A percentile compares a stretch with the other conserved stretches of the same genome.
phyloP scores from a whole-genome alignment of 2,888 invertebrate species.

The Pristionchus entomophagus region DNA sequence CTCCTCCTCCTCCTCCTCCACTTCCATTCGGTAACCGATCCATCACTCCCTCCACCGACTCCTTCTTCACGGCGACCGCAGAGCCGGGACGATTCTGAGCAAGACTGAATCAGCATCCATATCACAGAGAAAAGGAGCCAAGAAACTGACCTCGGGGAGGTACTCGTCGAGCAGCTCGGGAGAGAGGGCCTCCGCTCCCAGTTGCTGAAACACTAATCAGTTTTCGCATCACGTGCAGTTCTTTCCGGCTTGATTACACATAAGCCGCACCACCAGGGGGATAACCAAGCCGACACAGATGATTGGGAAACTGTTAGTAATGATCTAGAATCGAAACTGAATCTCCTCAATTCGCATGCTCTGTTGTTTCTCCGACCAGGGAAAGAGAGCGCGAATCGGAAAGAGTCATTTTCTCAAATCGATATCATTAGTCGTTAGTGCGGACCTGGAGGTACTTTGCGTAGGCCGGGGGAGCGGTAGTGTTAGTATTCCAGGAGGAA shows the following conservation, averaged over 20 bases:
- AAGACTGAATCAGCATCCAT: neutral
- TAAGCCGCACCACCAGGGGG: no score
- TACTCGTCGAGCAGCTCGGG: conserved; percentile 17
- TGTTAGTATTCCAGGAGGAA: neutral
- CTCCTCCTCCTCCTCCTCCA: conserved; percentile 20
- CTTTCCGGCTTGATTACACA: no score
- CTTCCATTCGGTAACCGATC: neutral
- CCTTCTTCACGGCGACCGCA: neutral
- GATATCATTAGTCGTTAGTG: neutral
- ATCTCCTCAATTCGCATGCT: no score
- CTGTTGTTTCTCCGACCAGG: no score
- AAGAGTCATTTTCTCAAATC: no score
- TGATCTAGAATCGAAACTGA: no score
- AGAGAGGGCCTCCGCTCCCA: conserved; percentile 10
- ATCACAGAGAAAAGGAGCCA: neutral
- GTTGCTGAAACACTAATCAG: neutral
- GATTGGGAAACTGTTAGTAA: no score
- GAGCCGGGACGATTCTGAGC: neutral
- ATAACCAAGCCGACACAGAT: no score
- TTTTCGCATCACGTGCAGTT: no score
- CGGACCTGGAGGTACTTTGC: neutral
- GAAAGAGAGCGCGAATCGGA: no score
- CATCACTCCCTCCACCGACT: neutral
- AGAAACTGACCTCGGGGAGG: neutral
- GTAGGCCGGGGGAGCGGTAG: neutral